These are phyloP conservation scores for Eulithis prunata DNA, from an alignment of 2,888 invertebrate species.

Conservation along the genomic window DNA sequence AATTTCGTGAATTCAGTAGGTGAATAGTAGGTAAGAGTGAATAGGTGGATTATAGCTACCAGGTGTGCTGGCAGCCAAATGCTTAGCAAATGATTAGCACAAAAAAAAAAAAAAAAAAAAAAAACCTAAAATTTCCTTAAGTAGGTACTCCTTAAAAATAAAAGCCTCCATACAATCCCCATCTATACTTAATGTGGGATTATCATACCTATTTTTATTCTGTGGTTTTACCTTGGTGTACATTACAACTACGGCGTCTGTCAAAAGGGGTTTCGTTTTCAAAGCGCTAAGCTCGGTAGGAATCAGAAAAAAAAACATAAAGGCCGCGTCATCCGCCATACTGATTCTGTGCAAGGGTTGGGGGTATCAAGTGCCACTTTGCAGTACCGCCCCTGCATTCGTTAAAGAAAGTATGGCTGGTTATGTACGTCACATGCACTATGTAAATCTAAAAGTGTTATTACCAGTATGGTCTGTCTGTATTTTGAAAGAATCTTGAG, in stretches of 20 bases:
- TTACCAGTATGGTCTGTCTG: conserved; percentile 6
- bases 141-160: neutral
- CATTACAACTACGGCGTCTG: conserved; percentile 70
- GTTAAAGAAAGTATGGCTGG: conserved; percentile 66
- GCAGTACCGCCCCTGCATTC: conserved; percentile 74
- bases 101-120: no score
- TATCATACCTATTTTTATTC: no score
- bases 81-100: no score
- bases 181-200: neutral
- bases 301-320: conserved; percentile 63
- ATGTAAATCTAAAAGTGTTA: conserved; percentile 3
- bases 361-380: conserved; percentile 79
- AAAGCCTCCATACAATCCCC: neutral
- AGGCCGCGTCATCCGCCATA: conserved; percentile 73
- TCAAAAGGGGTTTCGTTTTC: conserved; percentile 74
- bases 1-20: no score
- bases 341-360: conserved; percentile 77
- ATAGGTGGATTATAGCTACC: no score
- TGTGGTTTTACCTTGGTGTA: conserved; percentile 61
- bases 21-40: no score
- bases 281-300: conserved; percentile 64
- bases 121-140: no score
- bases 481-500: neutral
- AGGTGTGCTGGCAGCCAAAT: no score
- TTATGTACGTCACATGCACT: conserved; percentile 11